Evolutionary conservation across 2,888 invertebrate species (phyloP).

Genomic region (Cantharis rustica): DNA sequence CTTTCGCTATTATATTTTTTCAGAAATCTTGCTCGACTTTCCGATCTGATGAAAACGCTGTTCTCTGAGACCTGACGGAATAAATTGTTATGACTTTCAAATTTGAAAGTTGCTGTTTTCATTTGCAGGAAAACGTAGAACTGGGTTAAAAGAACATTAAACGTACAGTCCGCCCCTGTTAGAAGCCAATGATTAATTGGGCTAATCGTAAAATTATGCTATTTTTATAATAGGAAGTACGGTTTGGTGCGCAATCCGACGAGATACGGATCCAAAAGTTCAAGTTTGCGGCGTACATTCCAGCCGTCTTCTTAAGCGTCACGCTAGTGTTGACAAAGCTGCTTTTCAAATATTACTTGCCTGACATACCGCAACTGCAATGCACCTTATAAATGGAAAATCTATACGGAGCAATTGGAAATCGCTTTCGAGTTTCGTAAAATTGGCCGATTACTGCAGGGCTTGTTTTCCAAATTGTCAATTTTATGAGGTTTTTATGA

Average conservation of each 20-base stretch:
- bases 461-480: background rate
- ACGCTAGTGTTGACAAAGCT: background rate
- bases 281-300: background rate
- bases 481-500: background rate
- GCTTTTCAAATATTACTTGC: background rate
- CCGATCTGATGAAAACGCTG: no score
- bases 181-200: background rate
- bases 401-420: background rate
- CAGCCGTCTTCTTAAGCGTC: background rate
- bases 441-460: background rate
- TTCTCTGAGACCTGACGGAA: no score
- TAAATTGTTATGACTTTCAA: no score
- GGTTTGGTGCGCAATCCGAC: background rate
- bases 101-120: no score
- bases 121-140: no score
- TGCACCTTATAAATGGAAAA: background rate
- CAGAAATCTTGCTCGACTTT: no score
- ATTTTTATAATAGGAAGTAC: background rate
- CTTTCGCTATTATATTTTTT: no score
- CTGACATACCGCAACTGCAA: background rate
- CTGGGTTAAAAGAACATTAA: background rate
- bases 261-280: background rate
- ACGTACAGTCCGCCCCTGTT: background rate
- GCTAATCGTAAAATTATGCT: background rate
- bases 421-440: background rate